These are phyloP conservation scores for Poecilus cupreus DNA, from an alignment of 2,888 invertebrate genomes.

Conservation along the genomic window DNA sequence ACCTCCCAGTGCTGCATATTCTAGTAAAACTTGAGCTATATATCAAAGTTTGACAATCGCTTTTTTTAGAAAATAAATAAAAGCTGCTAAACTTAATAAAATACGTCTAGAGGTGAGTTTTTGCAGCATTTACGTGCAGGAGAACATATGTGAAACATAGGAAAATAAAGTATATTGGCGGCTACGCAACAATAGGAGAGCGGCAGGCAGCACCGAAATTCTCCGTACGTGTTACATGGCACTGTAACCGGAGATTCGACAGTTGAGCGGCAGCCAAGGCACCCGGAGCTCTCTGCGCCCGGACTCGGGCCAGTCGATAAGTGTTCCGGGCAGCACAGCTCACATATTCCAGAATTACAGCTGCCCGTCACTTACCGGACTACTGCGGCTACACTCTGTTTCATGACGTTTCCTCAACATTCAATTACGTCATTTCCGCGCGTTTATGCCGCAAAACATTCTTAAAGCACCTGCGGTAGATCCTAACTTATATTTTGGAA, in stretches of 20 bases:
- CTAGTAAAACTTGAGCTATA: neutral
- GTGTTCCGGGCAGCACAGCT: neutral
- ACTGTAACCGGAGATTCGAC: constrained; percentile 6
- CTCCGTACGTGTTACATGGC: neutral
- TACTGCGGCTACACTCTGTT: neutral
- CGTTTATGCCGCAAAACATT: constrained; percentile 6
- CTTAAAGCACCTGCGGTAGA: neutral
- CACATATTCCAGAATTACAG: constrained; percentile 7
- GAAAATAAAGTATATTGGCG: neutral
- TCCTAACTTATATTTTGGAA: neutral
- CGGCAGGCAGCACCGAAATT: neutral
- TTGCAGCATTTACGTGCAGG: neutral
- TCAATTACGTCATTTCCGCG: constrained; percentile 1
- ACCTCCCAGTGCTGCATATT: neutral
- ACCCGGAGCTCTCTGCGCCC: neutral
- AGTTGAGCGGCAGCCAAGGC: neutral
- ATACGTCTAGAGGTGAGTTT: neutral
- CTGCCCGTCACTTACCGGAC: neutral
- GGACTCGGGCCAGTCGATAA: neutral
- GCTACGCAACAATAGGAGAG: neutral
- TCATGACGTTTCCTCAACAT: neutral
- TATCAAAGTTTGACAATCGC: constrained; percentile 6
- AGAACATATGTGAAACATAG: neutral
- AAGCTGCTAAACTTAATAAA: neutral
- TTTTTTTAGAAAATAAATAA: neutral